Conservation (phyloP, 2,888 invertebrate species). For the Belgica antarctica region DNA sequence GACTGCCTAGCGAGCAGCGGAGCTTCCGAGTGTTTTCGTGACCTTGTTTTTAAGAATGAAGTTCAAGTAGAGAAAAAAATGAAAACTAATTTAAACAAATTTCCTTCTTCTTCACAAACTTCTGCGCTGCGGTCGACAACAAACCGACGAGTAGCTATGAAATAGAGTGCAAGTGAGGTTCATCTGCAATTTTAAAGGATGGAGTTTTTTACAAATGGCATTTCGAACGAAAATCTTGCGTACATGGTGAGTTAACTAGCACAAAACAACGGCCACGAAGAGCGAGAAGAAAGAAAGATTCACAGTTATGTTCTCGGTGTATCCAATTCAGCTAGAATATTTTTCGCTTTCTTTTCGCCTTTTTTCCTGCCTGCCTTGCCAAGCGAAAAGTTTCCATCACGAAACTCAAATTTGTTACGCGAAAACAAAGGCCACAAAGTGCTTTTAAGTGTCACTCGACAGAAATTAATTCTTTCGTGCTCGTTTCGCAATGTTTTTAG, state of each 20-base stretch:
- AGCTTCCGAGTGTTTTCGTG: slow-evolving; percentile 34
- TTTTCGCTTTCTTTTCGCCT: slow-evolving; percentile 10
- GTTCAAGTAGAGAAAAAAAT: slow-evolving; percentile 38
- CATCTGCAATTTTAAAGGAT: slow-evolving; percentile 33
- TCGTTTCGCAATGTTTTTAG: too few species aligned
- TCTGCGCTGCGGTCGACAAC: too few species aligned
- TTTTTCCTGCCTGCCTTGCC: not conserved
- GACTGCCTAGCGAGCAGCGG: not conserved
- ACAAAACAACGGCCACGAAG: slow-evolving; percentile 5
- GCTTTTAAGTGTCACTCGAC: too few species aligned
- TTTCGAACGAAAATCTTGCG: slow-evolving; percentile 37
- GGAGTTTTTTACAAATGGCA: slow-evolving; percentile 41
- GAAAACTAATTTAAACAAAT: slow-evolving; percentile 8
- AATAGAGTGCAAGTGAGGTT: slow-evolving; percentile 34
- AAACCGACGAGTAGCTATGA: slow-evolving; percentile 38
- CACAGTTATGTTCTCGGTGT: slow-evolving; percentile 36
- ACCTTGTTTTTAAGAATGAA: slow-evolving; percentile 43
- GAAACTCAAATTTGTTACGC: too few species aligned
- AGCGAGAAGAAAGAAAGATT: not conserved
- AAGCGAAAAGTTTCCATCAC: not conserved
- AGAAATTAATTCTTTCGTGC: too few species aligned
- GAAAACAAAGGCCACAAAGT: too few species aligned
- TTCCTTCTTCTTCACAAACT: not conserved
- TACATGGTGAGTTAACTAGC: slow-evolving; percentile 38
- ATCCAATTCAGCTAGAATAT: slow-evolving; percentile 3